A percentile compares a stretch with the other conserved stretches of the same genome.
These are phyloP conservation scores for Matsumurasca onukii DNA, from an alignment of 1,140 invertebrate species.

Conservation along the genomic window DNA sequence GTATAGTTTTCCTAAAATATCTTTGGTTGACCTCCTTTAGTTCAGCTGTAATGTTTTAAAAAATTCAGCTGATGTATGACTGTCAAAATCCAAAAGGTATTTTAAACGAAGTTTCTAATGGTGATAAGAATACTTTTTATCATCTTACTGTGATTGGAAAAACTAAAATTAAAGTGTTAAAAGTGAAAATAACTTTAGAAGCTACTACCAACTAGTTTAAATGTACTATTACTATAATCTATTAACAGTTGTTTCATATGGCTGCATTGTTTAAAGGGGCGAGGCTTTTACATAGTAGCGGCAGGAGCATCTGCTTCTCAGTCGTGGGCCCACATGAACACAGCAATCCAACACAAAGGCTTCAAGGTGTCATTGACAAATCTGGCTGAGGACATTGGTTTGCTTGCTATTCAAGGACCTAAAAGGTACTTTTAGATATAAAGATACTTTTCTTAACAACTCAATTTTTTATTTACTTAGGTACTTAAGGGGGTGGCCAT, in stretches of 20 bases:
- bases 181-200: no score
- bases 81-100: background rate
- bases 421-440: slow-evolving; percentile 53
- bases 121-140: no score
- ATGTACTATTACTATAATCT: background rate
- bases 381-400: slow-evolving; percentile 72
- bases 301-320: slow-evolving; percentile 77
- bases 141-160: no score
- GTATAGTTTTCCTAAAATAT: no score
- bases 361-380: slow-evolving; percentile 75
- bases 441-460: background rate
- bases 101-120: no score
- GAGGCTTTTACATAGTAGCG: slow-evolving; percentile 81
- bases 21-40: no score
- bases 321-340: slow-evolving; percentile 66
- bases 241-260: background rate
- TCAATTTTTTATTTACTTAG: no score
- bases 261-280: slow-evolving; percentile 48
- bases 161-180: no score
- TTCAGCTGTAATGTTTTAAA: no score
- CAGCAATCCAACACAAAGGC: slow-evolving; percentile 65
- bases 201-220: no score
- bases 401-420: slow-evolving; percentile 84
- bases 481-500: no score
- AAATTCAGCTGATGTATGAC: background rate